phyloP scores from a whole-genome alignment of 2,113 vertebrate species.

The Cyprinodon brontotheroides region DNA sequence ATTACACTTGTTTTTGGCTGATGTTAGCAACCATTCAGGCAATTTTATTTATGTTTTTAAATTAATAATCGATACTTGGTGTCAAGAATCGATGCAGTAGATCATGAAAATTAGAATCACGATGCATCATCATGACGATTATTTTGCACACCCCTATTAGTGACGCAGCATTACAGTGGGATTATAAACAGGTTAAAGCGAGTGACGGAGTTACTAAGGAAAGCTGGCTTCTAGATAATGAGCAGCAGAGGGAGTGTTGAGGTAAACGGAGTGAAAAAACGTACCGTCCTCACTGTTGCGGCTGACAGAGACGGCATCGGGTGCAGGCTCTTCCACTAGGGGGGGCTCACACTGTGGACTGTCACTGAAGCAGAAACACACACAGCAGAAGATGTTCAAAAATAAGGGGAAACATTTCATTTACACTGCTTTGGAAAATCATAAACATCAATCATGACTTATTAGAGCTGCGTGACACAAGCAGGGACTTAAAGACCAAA shows the following conservation, averaged over 20 bases:
- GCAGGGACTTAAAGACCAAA: too few relatives aligned
- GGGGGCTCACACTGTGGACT: conserved; percentile 92
- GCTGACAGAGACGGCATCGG: conserved; percentile 84
- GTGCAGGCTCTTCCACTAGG: conserved; percentile 86
- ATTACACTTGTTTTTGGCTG: too few relatives aligned
- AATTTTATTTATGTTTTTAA: too few relatives aligned
- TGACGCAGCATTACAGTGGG: conserved; percentile 25
- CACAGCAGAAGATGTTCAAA: conserved; percentile 25
- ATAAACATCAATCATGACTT: background rate
- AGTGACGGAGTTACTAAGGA: conserved; percentile 29
- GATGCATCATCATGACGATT: too few relatives aligned
- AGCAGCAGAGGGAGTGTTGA: conserved; percentile 22
- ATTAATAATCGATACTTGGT: too few relatives aligned
- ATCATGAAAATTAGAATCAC: too few relatives aligned
- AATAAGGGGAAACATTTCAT: background rate
- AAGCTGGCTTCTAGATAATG: conserved; percentile 23
- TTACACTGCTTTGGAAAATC: background rate
- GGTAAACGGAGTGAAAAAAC: conserved; percentile 14
- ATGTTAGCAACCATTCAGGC: too few relatives aligned
- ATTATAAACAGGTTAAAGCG: conserved; percentile 32
- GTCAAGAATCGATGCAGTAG: too few relatives aligned
- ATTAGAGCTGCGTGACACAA: background rate
- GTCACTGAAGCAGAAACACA: conserved; percentile 82
- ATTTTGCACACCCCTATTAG: conserved; percentile 14
- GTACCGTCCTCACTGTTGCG: conserved; percentile 95